Evolutionary conservation across 2,113 vertebrate species (phyloP), one percentile per base, ranked within the genome.

Genomic region (Pituophis catenifer): DNA sequence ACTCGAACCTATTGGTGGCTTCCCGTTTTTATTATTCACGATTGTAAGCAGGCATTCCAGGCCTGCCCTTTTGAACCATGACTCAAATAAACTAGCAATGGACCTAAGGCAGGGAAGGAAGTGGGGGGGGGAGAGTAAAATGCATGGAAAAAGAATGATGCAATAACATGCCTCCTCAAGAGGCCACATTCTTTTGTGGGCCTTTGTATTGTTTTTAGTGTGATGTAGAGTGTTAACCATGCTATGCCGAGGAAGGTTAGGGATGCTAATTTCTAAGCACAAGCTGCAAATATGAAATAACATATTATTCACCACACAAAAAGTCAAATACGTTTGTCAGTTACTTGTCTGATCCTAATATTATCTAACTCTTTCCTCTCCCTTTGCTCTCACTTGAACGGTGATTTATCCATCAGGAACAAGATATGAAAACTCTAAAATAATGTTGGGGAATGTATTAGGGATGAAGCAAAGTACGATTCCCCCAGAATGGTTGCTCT

Each of bases 1-100:
- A 2, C 38, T 21, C 3, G 70, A 11, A 33, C 75, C 65, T 58
- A 12, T 48, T 94, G 88, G 55, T 38, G 91, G 48, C 3, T 86
- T 88, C 53, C 50, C 54, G 29, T 93, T 91, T 92, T 95, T 93
- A 94, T 88, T 92, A 48, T 87, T 89, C n/a, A 90, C 93, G 89
- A 95, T 29, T 17, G 9, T 62, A 52, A 0, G 3, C 44, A 50
- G 86, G 88, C 93, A 93, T 94, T 91, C 44, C 86, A 94, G 96
- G 90, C 33, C 88, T 44, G 19, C 8, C 0, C 17, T 26, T 89
- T 90, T 53, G 12, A 55, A 89, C 11, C 57, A 52, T 6, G 58
- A 90, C n/a, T 91, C 91, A 93, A 88, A 90, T 12, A 57, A 95
- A 58, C 2, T 6, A 91, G 11, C 90, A 94, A 29, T 52, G 91